Evolutionary conservation across 2,888 invertebrate species (phyloP).

Genomic region (Petrophora chlorosata): DNA sequence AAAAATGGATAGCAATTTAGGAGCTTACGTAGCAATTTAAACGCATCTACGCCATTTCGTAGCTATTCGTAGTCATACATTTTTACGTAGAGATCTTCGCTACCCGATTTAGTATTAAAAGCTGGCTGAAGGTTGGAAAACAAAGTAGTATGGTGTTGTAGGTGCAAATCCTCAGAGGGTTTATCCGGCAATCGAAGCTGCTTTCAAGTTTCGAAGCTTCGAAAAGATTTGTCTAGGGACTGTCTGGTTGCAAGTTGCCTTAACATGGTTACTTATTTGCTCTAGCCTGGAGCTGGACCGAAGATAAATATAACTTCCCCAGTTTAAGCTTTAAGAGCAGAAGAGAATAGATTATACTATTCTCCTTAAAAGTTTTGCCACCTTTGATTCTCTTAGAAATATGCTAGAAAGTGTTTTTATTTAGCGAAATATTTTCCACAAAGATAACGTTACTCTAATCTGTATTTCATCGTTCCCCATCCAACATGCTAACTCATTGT

Average conservation of each 20-base stretch:
- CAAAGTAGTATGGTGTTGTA: constrained; percentile 11
- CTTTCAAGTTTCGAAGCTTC: constrained; percentile 33
- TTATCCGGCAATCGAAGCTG: constrained; percentile 19
- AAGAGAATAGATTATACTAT: no score
- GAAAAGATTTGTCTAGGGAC: constrained; percentile 38
- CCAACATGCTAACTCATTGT: constrained; percentile 2
- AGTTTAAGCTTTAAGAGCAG: no score
- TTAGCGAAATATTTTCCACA: no score
- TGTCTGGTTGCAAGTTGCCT: constrained; percentile 20
- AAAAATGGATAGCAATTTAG: background rate
- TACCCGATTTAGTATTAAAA: constrained; percentile 8
- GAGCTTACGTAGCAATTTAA: background rate
- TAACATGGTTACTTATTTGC: constrained; percentile 17
- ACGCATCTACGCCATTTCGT: constrained; percentile 26
- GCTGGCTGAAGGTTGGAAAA: constrained; percentile 7
- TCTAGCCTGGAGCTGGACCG: constrained; percentile 8
- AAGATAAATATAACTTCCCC: background rate
- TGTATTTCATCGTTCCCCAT: background rate
- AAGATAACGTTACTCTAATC: no score
- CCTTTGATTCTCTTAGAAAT: no score
- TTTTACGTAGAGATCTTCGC: constrained; percentile 12
- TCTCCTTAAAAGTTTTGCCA: no score
- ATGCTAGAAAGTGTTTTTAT: background rate
- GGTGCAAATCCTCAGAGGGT: constrained; percentile 22
- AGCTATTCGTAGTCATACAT: constrained; percentile 9